Evolutionary conservation across 2,797 vertebrate species (phyloP), one percentile per base, ranked within the genome.

Genomic region (Eulemur albifrons): DNA sequence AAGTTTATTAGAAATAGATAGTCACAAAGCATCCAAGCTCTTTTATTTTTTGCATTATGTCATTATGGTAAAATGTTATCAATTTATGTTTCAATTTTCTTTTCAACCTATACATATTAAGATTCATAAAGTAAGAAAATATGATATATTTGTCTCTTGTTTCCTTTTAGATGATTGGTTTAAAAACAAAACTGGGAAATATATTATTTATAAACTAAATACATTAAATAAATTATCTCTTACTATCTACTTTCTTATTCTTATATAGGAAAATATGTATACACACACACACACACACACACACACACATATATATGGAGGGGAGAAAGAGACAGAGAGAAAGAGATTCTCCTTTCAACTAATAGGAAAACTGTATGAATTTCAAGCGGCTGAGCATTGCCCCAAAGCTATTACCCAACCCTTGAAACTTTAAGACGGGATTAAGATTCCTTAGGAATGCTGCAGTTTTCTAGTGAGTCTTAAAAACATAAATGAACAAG

Each of bases 321-420:
- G 38, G 35, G 38, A 72, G 20, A 35, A 27, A 8, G 8, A 67
- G 20, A n/a, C 2, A 32, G 43, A 35, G 11, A 35, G n/a, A 81
- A 25, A 67, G 45, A 32, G 25, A 65, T 57, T 81, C 79, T 73
- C 10, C 18, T 93, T 93, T 43, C 18, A 93, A 52, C 48, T 81
- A 88, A 86, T 45, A 57, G 84, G 80, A 90, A 98, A 96, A 40
- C 69, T 93, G 80, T 91, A 95, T 96, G 94, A 96, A 94, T 97
- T 97, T 98, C 72, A 67, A 85, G 70, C 77, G 81, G 84, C 63
- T 95, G 90, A 61, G 79, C 91, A 97, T 95, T 96, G 96, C 84
- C 95, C 88, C 54, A 96, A 97, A 98, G 90, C 57, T 97, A 93
- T 96, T 96, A 97, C 13, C 5, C n/a, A 95, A 67, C 87, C 97